These are phyloP conservation scores for Phymanthus crucifer DNA, from an alignment of 92 coral and sea anemone species.

Conservation along the genomic window DNA sequence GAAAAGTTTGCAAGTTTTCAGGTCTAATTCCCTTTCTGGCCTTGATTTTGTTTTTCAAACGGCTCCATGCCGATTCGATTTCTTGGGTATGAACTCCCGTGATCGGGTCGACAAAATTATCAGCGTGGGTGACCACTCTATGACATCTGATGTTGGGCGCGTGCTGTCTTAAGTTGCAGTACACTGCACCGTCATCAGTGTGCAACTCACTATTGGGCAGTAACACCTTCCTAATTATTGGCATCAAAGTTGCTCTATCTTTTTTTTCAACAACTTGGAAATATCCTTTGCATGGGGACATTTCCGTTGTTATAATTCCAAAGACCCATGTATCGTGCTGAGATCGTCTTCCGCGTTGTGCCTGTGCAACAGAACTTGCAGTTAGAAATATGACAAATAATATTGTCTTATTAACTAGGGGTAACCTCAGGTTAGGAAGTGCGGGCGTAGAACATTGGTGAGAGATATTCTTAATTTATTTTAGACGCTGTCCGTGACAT, in stretches of 20 bases:
- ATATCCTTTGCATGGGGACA: constrained; percentile 22
- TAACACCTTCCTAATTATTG: constrained; percentile 10
- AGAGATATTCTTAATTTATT: too few species aligned
- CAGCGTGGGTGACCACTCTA: constrained; percentile 2
- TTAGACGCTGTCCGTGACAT: too few species aligned
- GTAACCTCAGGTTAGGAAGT: too few species aligned
- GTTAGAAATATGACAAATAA: too few species aligned
- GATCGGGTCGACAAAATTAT: constrained; percentile 31
- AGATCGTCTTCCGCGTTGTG: too few species aligned
- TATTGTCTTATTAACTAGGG: too few species aligned
- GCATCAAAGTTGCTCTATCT: constrained; percentile 20
- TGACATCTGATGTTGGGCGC: constrained; percentile 21
- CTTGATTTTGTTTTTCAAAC: constrained; percentile 17
- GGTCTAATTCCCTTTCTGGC: constrained; percentile 8
- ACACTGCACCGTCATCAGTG: constrained; percentile 38
- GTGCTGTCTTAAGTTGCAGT: constrained; percentile 9
- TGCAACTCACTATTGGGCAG: constrained; percentile 33
- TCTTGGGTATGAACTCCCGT: constrained; percentile 39
- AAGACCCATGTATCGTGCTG: too few species aligned
- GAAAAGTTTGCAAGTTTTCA: constrained; percentile 6
- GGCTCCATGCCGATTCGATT: constrained; percentile 31
- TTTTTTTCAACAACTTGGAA: constrained; percentile 22
- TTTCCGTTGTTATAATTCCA: constrained; percentile 21
- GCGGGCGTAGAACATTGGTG: too few species aligned
- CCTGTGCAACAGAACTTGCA: too few species aligned